Base-by-base conservation (phyloP, 2,888 invertebrate species). In the Spisula solida region DNA sequence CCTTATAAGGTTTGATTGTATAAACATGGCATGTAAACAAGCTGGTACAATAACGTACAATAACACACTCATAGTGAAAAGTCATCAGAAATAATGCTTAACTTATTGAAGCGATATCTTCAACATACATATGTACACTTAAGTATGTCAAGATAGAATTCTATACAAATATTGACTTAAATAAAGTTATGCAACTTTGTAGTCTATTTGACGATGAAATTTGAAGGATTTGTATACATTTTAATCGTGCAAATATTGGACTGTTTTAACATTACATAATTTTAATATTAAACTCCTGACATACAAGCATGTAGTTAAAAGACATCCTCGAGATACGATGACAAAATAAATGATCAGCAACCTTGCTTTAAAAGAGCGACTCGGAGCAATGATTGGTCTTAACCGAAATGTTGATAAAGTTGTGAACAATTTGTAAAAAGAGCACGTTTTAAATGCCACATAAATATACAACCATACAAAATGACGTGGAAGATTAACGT, bases 101-200 rank as follows among this genome's bases (percentile, higher is more conserved):
- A 25, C n/a, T n/a, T 20, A n/a, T 66, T 66, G 20, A 66, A 66
- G 60, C n/a, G 8, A 66, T 66, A 12, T 66, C 60, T 25, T 66
- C 20, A 66, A 66, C 60, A 66, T 66, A 66, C 60, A n/a, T 66
- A 66, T 25, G 75, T 75, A 75, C 82, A 66, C 66, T 82, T 70
- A 70, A 25, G 70, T 31, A 82, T 25, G 29, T 48, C 41, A 82
- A 70, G 66, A n/a, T 70, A n/a, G 47, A 70, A 66, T 48, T 20
- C 47, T 70, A 47, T 82, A 51, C 78, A 84, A 84, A 84, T 84
- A 78, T 84, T 84, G 20, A 84, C 78, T 51, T 84, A 66, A 34
- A 20, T 31, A 48, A 78, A 78, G 41, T 84, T 84, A 84, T 78
- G 84, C 84, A 84, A 84, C 78, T 75, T 18, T 34, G 34, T 34